phyloP scores from a whole-genome alignment of 2,113 vertebrate genomes.

The Mormyrus iriodes region DNA sequence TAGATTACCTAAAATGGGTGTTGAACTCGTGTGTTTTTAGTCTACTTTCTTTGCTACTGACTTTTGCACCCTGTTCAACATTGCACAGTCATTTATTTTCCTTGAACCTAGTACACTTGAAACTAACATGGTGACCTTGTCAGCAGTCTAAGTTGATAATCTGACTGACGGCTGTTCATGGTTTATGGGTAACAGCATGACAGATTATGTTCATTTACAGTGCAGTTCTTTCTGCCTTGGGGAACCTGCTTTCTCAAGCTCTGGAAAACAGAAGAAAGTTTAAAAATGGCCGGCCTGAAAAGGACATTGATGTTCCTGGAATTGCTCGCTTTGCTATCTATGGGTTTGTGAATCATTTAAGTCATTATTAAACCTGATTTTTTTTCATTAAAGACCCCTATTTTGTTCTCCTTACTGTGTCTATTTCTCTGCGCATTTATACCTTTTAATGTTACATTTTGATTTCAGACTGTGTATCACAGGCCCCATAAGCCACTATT shows the following conservation, averaged over 20 bases:
- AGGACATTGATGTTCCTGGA: constrained; percentile 54
- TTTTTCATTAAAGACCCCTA: background rate
- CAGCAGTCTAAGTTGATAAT: background rate
- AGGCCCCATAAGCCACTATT: constrained; percentile 75
- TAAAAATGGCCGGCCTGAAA: constrained; percentile 36
- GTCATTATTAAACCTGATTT: background rate
- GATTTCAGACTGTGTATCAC: constrained; percentile 69
- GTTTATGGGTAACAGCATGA: background rate
- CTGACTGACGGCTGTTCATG: background rate
- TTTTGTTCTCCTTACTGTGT: background rate
- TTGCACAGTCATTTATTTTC: constrained; percentile 37
- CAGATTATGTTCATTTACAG: constrained; percentile 49
- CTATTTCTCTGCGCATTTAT: background rate
- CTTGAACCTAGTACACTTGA: constrained; percentile 29
- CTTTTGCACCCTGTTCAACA: constrained; percentile 15
- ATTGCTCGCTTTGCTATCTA: constrained; percentile 68
- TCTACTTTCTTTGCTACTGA: background rate
- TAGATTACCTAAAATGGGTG: background rate
- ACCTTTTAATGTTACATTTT: background rate
- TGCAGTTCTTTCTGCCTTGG: constrained; percentile 72
- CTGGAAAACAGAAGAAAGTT: constrained; percentile 62
- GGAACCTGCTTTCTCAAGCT: constrained; percentile 72
- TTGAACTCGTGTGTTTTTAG: constrained; percentile 2
- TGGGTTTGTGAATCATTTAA: constrained; percentile 57
- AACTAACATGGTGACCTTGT: background rate